Conservation (phyloP, 1,140 invertebrate genomes). For the Zophobas morio region DNA sequence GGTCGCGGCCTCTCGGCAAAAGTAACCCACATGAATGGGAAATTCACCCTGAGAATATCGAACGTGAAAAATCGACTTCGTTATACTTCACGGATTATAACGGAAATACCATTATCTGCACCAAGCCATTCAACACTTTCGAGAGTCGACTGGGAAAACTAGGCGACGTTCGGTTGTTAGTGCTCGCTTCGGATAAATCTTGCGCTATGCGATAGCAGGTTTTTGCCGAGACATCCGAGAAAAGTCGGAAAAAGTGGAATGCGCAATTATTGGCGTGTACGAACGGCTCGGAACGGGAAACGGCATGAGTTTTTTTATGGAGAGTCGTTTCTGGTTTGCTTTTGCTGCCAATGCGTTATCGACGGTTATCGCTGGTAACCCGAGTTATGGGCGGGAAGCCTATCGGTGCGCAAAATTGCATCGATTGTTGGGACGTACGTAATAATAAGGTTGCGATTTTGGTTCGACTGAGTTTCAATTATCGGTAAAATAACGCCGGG, state of each 20-base stretch:
- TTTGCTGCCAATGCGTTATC: not conserved
- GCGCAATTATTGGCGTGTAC: not conserved
- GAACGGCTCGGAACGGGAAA: conserved; percentile 11
- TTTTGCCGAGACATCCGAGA: conserved; percentile 1
- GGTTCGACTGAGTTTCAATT: too few species aligned
- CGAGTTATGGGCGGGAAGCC: conserved; percentile 5
- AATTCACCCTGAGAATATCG: conserved; percentile 25
- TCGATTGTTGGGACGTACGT: too few species aligned
- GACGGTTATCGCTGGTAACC: conserved; percentile 4
- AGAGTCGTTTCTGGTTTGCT: conserved; percentile 8
- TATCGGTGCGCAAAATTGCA: not conserved
- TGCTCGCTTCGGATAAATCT: conserved; percentile 12
- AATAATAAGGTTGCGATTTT: too few species aligned
- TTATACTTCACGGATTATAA: conserved; percentile 24
- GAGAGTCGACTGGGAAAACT: not conserved
- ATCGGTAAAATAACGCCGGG: too few species aligned
- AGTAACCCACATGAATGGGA: conserved; percentile 16
- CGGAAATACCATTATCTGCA: conserved; percentile 18
- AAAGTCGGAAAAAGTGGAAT: conserved; percentile 23
- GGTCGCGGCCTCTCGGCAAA: not conserved
- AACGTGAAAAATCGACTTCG: conserved; percentile 23
- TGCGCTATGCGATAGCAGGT: conserved; percentile 2
- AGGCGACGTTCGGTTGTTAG: too few species aligned
- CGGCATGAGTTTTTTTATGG: not conserved
- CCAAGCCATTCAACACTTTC: not conserved